Evolutionary conservation across 2,797 vertebrate species (phyloP).

Genomic region (Emydoidea blandingii): DNA sequence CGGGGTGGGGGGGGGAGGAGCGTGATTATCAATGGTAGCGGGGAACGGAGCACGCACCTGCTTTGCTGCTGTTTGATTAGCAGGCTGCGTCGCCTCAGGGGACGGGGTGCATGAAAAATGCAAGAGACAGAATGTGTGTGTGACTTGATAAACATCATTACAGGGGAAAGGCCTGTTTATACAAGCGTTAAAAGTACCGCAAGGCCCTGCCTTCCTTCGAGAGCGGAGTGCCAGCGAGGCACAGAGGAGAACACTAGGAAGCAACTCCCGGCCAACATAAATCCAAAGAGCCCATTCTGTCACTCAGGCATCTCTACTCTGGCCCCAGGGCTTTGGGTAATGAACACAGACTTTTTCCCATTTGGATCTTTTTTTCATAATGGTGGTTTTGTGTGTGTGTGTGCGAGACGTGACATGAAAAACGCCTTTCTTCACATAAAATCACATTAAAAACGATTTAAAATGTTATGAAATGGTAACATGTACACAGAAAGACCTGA

Average conservation of each 20-base stretch:
- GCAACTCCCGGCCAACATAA: not conserved
- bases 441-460: not conserved
- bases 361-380: not conserved
- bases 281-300: not conserved
- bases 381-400: not conserved
- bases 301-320: not conserved
- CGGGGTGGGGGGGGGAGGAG: not conserved
- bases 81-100: not conserved
- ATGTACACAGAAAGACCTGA: too few species aligned
- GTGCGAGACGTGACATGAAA: not conserved
- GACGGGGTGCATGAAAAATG: conserved; percentile 60
- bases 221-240: not conserved
- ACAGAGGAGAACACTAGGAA: not conserved
- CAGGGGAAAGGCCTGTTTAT: not conserved
- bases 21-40: not conserved
- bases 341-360: not conserved
- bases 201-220: not conserved
- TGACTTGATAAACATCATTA: not conserved
- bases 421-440: not conserved
- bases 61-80: not conserved
- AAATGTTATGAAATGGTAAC: too few species aligned
- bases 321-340: not conserved
- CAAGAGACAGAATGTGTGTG: not conserved
- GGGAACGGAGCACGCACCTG: not conserved
- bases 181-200: not conserved